Evolutionary conservation across 2,113 vertebrate genomes (phyloP).

Genomic region (Urocitellus parryii): DNA sequence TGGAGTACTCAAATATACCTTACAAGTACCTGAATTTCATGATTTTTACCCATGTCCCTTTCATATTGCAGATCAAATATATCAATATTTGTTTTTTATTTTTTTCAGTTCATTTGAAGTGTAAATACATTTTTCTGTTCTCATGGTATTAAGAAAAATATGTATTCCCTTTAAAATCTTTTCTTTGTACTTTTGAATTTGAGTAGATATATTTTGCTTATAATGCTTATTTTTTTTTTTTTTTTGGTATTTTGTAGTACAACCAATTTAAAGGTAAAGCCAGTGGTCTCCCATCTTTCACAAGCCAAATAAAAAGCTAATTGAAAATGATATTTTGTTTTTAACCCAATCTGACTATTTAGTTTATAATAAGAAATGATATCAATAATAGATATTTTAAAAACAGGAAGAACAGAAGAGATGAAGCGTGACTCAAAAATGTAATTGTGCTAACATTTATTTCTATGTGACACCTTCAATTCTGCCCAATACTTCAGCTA

Average conservation of each 20-base stretch:
- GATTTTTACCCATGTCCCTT: neutral
- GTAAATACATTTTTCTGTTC: neutral
- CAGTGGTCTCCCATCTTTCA: neutral
- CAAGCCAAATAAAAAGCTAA: constrained; percentile 22
- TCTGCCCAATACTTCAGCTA: constrained; percentile 52
- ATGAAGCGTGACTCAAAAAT: neutral
- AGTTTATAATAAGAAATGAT: neutral
- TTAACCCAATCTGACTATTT: neutral
- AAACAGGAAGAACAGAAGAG: neutral
- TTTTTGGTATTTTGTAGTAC: neutral
- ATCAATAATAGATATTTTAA: neutral
- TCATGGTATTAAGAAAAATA: neutral
- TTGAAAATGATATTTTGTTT: constrained; percentile 1
- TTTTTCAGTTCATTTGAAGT: constrained; percentile 30
- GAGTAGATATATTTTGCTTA: neutral
- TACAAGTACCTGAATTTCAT: neutral
- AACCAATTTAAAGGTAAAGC: neutral
- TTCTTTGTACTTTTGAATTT: constrained; percentile 34
- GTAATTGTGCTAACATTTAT: constrained; percentile 54
- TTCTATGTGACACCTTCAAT: constrained; percentile 49
- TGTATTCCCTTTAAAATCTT: neutral
- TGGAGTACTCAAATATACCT: neutral
- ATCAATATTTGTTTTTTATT: neutral
- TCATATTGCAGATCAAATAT: neutral
- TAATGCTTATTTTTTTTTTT: neutral